Base-by-base conservation (phyloP, 2,113 vertebrate genomes). In the Neoarius graeffei region DNA sequence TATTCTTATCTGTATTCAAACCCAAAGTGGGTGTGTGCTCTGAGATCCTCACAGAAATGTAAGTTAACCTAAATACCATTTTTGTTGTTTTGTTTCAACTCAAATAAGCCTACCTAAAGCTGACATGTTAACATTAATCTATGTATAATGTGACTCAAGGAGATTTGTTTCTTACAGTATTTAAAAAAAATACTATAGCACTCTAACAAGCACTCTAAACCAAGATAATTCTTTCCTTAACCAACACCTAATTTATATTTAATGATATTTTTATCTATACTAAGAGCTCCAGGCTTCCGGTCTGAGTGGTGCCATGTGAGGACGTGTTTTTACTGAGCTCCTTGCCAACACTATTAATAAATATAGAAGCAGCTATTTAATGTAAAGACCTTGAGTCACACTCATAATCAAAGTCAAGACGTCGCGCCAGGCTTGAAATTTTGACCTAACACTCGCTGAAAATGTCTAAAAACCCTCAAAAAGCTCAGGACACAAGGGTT, bases 231-330 rank as follows among this genome's bases (percentile, higher is more conserved):
- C 7, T 81, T 35, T 42, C 56, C 10, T 60, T 60, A 42, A 81
- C 27, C 27, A 81, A 14, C 56, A 35, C 20, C 10, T 60, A 62
- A 62, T 81, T 81, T 60, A 60, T 62, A 30, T 59, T 66, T 30
- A 35, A n/a, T 59, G 62, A 30, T 59, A 59, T 57, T 71, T 66
- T 67, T 66, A 64, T 66, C 77, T 71, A 19, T 69, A 35, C 1
- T 1, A 1, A 35, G 30, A 1, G 1, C 1, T 35, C 30, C 1
- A 35, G 30, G 30, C 1, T 1, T 1, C 1, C 1, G 30, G 30
- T 35, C 30, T 35, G 30, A 35, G 30, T 1, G 30, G 30, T 35
- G 30, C 30, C 30, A 35, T 35, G 30, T 35, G 30, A 35, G 30
- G 30, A 35, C 30, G 30, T 35, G 30, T 35, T 35, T 35, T 35